phyloP scores from a whole-genome alignment of 2,113 vertebrate genomes.

The Poecile atricapillus region DNA sequence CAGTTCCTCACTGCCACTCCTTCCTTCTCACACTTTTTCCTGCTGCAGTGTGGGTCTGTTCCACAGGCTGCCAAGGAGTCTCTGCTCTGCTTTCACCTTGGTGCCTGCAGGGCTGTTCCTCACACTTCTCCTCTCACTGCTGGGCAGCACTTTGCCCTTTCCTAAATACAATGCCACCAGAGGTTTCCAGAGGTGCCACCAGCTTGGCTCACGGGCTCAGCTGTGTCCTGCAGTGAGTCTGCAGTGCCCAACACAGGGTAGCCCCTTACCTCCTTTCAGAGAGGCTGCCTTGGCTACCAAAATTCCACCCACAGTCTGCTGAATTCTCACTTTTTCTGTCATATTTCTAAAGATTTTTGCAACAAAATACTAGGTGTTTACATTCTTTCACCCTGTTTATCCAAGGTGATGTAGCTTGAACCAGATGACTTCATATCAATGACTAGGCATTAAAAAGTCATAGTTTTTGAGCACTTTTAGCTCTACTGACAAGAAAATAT shows the following conservation, averaged over 20 bases:
- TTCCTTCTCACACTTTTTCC: neutral
- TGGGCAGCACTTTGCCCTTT: neutral
- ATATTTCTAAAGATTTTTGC: neutral
- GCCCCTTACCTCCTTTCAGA: neutral
- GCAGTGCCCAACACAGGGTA: neutral
- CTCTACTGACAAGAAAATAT: neutral
- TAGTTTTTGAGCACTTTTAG: neutral
- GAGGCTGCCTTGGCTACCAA: neutral
- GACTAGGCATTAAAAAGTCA: neutral
- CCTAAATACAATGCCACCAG: neutral
- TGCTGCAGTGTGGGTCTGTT: neutral
- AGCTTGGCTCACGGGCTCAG: neutral
- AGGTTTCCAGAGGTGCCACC: neutral
- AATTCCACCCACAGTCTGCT: neutral
- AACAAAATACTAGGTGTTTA: neutral
- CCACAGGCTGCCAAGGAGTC: neutral
- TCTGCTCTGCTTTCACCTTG: neutral
- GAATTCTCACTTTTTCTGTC: neutral
- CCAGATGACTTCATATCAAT: neutral
- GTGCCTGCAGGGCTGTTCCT: neutral
- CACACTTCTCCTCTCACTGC: neutral
- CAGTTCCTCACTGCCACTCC: neutral
- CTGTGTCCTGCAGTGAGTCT: neutral
- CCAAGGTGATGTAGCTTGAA: neutral
- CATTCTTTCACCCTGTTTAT: neutral